These are phyloP conservation scores for Polypedilum vanderplanki DNA, from an alignment of 1,140 invertebrate genomes.

Conservation along the genomic window DNA sequence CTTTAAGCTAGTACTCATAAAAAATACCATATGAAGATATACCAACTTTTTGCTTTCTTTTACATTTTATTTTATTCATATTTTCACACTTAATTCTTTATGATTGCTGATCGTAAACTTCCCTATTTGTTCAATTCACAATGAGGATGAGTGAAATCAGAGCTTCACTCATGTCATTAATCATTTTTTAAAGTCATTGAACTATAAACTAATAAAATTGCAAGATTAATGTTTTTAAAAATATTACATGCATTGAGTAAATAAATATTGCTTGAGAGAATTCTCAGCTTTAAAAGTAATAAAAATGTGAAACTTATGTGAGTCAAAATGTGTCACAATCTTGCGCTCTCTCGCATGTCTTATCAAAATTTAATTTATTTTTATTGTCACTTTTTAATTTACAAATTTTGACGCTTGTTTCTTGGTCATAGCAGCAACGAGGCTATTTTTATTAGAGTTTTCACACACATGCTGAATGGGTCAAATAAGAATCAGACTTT, in stretches of 20 bases:
- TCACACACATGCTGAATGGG: neutral
- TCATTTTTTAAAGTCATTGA: neutral
- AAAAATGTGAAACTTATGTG: too few relatives aligned
- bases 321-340: neutral
- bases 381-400: slow-evolving; percentile 10
- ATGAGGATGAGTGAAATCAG: neutral
- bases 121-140: slow-evolving; percentile 6
- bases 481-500: neutral
- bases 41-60: neutral
- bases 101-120: neutral
- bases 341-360: neutral
- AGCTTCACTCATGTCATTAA: neutral
- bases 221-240: too few relatives aligned
- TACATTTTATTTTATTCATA: neutral
- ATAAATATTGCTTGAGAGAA: neutral
- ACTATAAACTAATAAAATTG: too few relatives aligned
- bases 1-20: too few relatives aligned
- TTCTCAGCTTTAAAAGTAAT: too few relatives aligned
- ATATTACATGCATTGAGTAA: too few relatives aligned
- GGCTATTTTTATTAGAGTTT: neutral
- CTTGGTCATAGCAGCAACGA: neutral
- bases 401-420: neutral
- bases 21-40: too few relatives aligned
- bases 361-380: slow-evolving; percentile 29
- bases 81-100: slow-evolving; percentile 5